phyloP scores from a whole-genome alignment of 2,797 vertebrate genomes.

The Poecile montanus region DNA sequence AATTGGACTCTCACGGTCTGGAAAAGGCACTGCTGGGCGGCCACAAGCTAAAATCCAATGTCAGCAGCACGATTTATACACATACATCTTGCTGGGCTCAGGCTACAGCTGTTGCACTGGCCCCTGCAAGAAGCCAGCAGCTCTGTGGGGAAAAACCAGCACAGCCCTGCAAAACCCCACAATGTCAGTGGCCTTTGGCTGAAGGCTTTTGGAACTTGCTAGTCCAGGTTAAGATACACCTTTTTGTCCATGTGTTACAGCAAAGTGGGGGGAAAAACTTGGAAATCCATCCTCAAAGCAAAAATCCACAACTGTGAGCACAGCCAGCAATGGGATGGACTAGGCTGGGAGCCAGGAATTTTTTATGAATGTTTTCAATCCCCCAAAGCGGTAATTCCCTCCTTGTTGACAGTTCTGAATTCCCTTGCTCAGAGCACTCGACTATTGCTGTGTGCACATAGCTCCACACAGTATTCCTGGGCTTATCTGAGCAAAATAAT shows the following conservation, averaged over 20 bases:
- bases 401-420: constrained; percentile 42
- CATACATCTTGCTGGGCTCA: neutral
- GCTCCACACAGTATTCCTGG: constrained; percentile 34
- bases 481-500: constrained; percentile 40
- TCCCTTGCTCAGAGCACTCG: neutral
- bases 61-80: neutral
- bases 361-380: constrained; percentile 41
- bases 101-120: neutral
- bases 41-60: neutral
- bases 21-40: neutral
- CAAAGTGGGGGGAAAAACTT: neutral
- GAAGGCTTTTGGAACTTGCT: neutral
- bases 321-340: neutral
- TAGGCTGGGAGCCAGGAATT: constrained; percentile 40
- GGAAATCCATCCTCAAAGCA: neutral
- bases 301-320: neutral
- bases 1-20: constrained; percentile 31
- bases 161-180: neutral
- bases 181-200: neutral
- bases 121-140: neutral
- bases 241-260: neutral
- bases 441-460: neutral
- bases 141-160: neutral
- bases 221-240: neutral
- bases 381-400: constrained; percentile 20